Evolutionary conservation across 2,113 vertebrate genomes (phyloP), one percentile per base, ranked within the genome.

Genomic region (Proterorhinus semilunaris): DNA sequence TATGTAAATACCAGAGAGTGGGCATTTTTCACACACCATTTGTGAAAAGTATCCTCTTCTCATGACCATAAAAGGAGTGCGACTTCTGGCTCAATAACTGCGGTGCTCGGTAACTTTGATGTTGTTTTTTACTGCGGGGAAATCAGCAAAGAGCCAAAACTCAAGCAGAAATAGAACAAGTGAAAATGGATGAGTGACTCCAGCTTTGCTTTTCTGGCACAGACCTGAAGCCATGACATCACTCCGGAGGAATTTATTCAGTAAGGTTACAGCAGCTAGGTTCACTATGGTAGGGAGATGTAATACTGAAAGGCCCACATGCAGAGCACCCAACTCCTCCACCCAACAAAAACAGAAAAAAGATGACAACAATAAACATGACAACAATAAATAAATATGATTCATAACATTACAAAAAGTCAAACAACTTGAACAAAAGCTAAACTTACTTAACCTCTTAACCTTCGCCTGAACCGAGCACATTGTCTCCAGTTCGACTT

Each of bases 21-120:
- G 67, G 43, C 16, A 80, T 77, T 75, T 77, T 86, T 80, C 78
- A 81, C 84, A 78, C 75, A 82, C 54, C 62, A 83, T 85, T 85
- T 68, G 64, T 65, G 78, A 79, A 79, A 73, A 15, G 71, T 15
- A 72, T 63, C 67, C 65, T 66, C 61, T 54, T 66, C 62, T 74
- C 52, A 74, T 48, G n/a, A 65, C 83, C 75, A 10, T 83, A 85
- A 65, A 83, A 71, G 87, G 81, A 71, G 74, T 13, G 43, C 46
- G 59, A 67, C 68, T 42, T 81, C 59, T 84, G 81, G 74, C 80
- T 72, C 59, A 64, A 72, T 63, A 70, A 69, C 47, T 72, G 63
- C 65, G 72, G 65, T 61, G 74, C 62, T 69, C 4, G 13, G 61
- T 69, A 70, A 74, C 67, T 71, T 68, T 64, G 64, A 65, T 53